phyloP scores from a whole-genome alignment of 2,113 vertebrate genomes.

The Bothrops jararaca region DNA sequence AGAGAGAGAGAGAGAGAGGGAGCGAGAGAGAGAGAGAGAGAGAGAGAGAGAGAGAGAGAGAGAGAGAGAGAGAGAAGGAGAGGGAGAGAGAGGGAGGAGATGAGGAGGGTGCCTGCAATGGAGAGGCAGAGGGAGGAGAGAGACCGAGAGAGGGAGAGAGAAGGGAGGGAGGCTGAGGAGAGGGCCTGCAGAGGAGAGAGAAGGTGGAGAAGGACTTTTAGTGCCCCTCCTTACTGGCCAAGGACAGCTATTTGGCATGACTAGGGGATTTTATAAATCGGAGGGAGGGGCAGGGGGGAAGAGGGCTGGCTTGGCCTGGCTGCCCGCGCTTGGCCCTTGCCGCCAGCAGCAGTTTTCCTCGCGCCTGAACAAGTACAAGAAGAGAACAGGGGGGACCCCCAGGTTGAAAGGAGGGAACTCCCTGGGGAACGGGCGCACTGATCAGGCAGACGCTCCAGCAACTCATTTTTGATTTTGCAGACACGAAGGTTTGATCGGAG shows the following conservation, averaged over 20 bases:
- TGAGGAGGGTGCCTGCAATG: too few relatives aligned
- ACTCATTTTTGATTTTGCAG: slow-evolving; percentile 54
- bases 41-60: background rate
- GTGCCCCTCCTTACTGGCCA: background rate
- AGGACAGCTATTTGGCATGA: fast-evolving
- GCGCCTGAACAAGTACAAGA: too few relatives aligned
- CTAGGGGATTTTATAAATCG: slow-evolving; percentile 2
- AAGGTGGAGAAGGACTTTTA: too few relatives aligned
- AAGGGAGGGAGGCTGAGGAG: too few relatives aligned
- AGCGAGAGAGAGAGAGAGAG: too few relatives aligned
- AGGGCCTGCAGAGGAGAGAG: too few relatives aligned
- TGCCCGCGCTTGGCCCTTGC: background rate
- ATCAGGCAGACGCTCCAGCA: slow-evolving; percentile 34
- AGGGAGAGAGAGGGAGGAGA: too few relatives aligned
- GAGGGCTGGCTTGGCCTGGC: background rate
- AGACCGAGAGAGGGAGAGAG: too few relatives aligned
- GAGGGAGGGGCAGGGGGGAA: fast-evolving
- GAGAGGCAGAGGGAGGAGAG: too few relatives aligned
- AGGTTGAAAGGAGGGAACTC: slow-evolving; percentile 70
- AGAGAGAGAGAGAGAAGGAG: too few relatives aligned
- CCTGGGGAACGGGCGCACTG: slow-evolving; percentile 41
- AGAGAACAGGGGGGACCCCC: slow-evolving; percentile 61
- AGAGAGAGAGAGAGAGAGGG: too few relatives aligned
- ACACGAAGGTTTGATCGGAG: slow-evolving; percentile 51
- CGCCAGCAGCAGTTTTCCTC: background rate